A percentile compares a stretch with the other conserved stretches of the same genome.
Evolutionary conservation across 64 coral and sea anemone genomes (phyloP).

Genomic region (Orbicella faveolata): DNA sequence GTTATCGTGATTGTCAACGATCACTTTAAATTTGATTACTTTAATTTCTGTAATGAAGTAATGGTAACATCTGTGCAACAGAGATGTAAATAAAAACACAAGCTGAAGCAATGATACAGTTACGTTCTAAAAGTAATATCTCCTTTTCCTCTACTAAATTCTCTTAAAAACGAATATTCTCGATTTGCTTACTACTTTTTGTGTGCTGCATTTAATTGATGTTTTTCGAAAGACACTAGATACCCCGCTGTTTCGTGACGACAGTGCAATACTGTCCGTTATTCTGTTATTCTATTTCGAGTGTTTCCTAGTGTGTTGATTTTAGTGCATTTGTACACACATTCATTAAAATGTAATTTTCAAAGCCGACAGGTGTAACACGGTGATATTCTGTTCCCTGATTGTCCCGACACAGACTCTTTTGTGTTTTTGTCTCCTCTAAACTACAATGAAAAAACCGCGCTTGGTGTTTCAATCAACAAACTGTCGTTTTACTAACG

Average conservation of each 20-base stretch:
- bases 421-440: conserved; percentile 4
- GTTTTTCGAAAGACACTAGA: not conserved
- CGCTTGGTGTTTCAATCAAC: not conserved
- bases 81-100: not conserved
- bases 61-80: too few species aligned
- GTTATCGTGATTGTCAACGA: not conserved
- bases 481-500: conserved; percentile 1
- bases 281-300: not conserved
- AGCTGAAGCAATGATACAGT: not conserved
- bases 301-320: not conserved
- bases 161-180: not conserved
- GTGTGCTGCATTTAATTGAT: not conserved
- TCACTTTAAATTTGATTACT: not conserved
- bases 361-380: not conserved
- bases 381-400: not conserved
- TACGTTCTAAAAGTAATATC: not conserved
- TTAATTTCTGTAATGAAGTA: too few species aligned
- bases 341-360: conserved; percentile 9
- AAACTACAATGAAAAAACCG: not conserved
- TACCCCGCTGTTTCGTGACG: not conserved
- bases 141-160: not conserved
- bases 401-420: not conserved
- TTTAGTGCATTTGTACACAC: not conserved
- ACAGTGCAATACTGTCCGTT: not conserved
- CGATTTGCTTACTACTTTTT: not conserved